Base-by-base conservation (phyloP, 1,140 invertebrate species). In the Drosophila pruinosa region DNA sequence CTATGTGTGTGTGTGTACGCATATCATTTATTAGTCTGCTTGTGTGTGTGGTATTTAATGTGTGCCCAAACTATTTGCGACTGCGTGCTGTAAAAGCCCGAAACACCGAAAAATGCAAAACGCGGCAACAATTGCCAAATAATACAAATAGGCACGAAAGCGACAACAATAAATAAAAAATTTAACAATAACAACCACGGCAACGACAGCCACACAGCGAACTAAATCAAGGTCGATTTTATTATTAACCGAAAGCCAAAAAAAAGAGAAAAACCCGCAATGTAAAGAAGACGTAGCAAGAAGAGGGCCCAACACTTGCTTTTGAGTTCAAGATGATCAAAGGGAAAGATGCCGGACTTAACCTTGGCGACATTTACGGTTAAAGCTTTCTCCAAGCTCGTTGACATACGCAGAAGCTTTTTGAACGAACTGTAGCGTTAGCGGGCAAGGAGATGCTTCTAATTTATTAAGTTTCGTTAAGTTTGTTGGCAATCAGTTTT, bases 111-210 rank as follows among this genome's bases (percentile, higher is more conserved):
- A 67, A 67, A 72, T 72, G 71, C 73, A 68, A 72, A 76, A 72
- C 58, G 38, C 73, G 80, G 63, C 80, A 76, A 71, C 72, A 76
- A 73, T 85, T 83, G 77, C 81, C 48, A 81, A 83, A 85, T 86
- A 81, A 74, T 70, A 65, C 72, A 86, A 86, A 80, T 79, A 79
- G 58, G 62, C 67, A 76, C 73, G 78, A 56, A 83, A 65, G 28
- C 57, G 39, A 72, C 63, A 70, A 63, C 57, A 62, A 78, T 53
- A 45, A 26, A 59, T 71, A 79, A 38, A 79, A 58, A 17, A 38
- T 41, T 73, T 52, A 38, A 41, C 8, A 58, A 50, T 36, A 69
- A 62, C 28, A 56, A 28, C 59, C 62, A 71, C n/a, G 34, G 52
- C 34, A 61, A 59, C 53, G 58, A 76, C 26, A 15, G 17, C 12